Evolutionary conservation across 1,140 invertebrate species (phyloP), one percentile per base, ranked within the genome.

Genomic region (Eupristina koningsbergeri): DNA sequence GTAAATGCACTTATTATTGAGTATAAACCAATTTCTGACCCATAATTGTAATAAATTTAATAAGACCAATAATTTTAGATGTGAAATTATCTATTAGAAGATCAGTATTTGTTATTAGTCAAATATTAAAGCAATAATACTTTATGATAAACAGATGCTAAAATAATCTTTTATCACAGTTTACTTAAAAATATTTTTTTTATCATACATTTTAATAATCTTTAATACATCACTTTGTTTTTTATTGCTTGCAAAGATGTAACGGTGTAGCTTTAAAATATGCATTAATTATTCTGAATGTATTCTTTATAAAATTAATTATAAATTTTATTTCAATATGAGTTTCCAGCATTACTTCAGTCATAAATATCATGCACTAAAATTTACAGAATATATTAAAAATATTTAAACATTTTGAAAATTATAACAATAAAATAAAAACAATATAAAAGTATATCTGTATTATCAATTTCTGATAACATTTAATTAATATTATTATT

Each of bases 81-180:
- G 79, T 63, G 64, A 58, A 74, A 34, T 80, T 80, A 80, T 80
- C 83, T n/a, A 67, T 76, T 80, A 80, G 69, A 84, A 80, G 83
- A 69, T 80, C 77, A 64, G n/a, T 53, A 69, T 73, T 80, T 84
- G 15, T 34, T 74, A 76, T 45, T 67, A 39, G 61, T 80, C 45
- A 6, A 67, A 41, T 74, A 29, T 2, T 80, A 15, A 29, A 80
- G 31, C 78, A 84, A 84, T 84, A n/a, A n/a, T 74, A 69, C 61
- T 29, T 80, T 80, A n/a, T n/a, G 64, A 6, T 67, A 26, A 19
- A 34, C n/a, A 58, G 78, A 80, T 80, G 45, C 69, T 80, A 58
- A 41, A 76, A 58, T 34, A 84, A 76, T 84, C 34, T 58, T 73
- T 84, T 80, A 75, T 80, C 45, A 67, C 50, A 84, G 41, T 63